These are phyloP conservation scores for Platichthys flesus DNA, from an alignment of 2,113 vertebrate species.

Conservation along the genomic window DNA sequence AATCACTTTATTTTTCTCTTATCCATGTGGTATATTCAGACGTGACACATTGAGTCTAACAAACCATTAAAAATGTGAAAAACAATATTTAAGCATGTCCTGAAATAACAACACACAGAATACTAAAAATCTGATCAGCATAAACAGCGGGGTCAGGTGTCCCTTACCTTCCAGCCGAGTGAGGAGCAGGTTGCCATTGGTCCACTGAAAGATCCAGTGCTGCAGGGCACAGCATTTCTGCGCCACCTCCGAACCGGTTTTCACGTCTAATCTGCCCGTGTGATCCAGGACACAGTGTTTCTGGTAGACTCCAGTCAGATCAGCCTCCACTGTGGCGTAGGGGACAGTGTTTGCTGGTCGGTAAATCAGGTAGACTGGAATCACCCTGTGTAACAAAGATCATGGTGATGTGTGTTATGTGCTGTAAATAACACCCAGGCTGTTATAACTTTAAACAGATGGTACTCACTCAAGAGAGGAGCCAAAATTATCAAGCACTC, in stretches of 20 bases:
- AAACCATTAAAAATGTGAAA: neutral
- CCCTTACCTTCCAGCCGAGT: constrained; percentile 91
- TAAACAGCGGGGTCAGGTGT: neutral
- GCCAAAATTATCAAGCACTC: constrained; percentile 88
- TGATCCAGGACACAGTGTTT: constrained; percentile 83
- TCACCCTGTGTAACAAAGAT: constrained; percentile 82
- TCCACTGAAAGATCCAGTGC: constrained; percentile 98
- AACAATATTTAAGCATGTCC: neutral
- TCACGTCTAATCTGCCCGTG: constrained; percentile 63
- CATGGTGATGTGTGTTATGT: neutral
- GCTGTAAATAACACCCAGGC: neutral
- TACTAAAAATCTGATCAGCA: too few species aligned
- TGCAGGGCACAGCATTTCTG: constrained; percentile 94
- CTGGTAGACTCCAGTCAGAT: constrained; percentile 84
- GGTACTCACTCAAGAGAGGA: constrained; percentile 89
- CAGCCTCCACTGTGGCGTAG: constrained; percentile 91
- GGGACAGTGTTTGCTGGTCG: constrained; percentile 93
- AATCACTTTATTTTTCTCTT: constrained; percentile 33
- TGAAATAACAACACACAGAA: too few species aligned
- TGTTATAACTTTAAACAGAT: neutral
- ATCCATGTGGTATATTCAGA: constrained; percentile 24
- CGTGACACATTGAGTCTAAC: constrained; percentile 3
- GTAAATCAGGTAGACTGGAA: constrained; percentile 93
- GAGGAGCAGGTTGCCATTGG: constrained; percentile 93
- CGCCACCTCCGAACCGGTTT: constrained; percentile 78